phyloP scores from a whole-genome alignment of 2,888 invertebrate genomes.

The Lumbricus terrestris region DNA sequence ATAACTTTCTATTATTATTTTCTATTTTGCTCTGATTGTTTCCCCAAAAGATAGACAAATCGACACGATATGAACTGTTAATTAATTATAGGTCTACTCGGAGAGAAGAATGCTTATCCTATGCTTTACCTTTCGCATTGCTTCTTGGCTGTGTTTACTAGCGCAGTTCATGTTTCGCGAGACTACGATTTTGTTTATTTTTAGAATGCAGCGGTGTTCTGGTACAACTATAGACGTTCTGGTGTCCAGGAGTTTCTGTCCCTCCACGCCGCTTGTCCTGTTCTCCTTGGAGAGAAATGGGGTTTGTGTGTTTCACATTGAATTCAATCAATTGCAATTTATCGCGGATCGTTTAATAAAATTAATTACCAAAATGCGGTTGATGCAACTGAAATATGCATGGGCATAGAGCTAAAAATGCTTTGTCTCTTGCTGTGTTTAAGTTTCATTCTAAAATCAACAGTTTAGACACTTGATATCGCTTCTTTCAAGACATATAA shows the following conservation, averaged over 20 bases:
- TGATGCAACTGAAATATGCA: too few relatives aligned
- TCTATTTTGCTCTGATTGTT: too few relatives aligned
- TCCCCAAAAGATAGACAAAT: background rate
- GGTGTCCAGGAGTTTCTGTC: background rate
- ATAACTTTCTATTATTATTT: background rate
- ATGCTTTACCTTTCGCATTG: background rate
- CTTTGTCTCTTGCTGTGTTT: too few relatives aligned
- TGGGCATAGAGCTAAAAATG: too few relatives aligned
- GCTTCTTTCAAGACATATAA: too few relatives aligned
- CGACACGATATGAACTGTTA: background rate
- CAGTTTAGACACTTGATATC: too few relatives aligned
- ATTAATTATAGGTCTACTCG: too few relatives aligned
- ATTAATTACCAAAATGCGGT: too few relatives aligned
- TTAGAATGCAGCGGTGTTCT: constrained; percentile 28
- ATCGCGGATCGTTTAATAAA: too few relatives aligned
- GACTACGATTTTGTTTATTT: background rate
- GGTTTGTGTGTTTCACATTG: background rate
- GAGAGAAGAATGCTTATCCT: background rate
- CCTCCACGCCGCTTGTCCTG: constrained; percentile 23
- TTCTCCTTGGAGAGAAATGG: constrained; percentile 25
- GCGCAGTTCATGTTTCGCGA: background rate
- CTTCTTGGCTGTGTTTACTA: background rate
- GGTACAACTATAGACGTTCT: constrained; percentile 17
- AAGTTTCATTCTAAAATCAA: too few relatives aligned
- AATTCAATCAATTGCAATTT: background rate